phyloP scores from a whole-genome alignment of 2,113 vertebrate species.

The Telmatochromis sp. region DNA sequence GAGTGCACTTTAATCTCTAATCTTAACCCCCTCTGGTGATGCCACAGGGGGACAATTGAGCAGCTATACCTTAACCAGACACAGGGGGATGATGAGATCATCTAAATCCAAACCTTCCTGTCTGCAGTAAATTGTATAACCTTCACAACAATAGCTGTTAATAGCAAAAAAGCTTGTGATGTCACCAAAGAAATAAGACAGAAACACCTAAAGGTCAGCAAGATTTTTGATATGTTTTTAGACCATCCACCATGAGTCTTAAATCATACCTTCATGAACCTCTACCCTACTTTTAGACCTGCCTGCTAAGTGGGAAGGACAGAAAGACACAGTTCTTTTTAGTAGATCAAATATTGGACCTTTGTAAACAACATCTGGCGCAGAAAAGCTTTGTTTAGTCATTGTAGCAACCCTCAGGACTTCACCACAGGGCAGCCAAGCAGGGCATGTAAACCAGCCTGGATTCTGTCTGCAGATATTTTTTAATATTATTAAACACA shows the following conservation, averaged over 20 bases:
- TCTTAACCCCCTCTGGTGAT: background rate
- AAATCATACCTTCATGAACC: background rate
- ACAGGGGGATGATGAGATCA: background rate
- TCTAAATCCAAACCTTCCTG: background rate
- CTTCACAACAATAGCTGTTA: background rate
- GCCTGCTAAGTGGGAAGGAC: background rate
- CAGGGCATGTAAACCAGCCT: background rate
- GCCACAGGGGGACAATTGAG: background rate
- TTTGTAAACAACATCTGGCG: slow-evolving; percentile 5
- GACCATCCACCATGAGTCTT: background rate
- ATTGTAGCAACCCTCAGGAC: slow-evolving; percentile 28
- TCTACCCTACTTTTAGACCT: background rate
- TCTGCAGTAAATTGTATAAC: background rate
- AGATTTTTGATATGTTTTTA: background rate
- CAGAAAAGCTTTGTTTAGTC: slow-evolving; percentile 9
- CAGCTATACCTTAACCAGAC: background rate
- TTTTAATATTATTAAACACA: background rate
- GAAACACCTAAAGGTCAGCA: background rate
- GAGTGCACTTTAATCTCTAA: background rate
- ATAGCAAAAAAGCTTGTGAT: background rate
- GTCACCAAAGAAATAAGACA: background rate
- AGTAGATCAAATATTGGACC: slow-evolving; percentile 6
- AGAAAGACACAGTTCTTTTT: background rate
- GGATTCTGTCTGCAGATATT: background rate
- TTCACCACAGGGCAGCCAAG: background rate